Conservation (phyloP, 2,888 invertebrate genomes). For the Rotaria macrura region DNA sequence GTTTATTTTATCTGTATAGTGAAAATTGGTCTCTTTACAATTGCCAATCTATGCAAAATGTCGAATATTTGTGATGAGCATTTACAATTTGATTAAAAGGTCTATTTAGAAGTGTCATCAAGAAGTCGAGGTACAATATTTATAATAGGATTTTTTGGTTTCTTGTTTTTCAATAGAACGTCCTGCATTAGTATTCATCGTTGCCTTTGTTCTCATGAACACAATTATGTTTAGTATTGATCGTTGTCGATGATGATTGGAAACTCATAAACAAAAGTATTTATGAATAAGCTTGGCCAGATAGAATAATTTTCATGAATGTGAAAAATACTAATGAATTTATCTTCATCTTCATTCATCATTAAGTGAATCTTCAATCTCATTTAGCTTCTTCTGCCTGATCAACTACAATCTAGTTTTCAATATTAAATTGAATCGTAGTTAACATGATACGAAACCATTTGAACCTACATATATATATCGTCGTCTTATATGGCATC, state of each 20-base stretch:
- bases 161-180: neutral
- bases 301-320: neutral
- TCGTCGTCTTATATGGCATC: neutral
- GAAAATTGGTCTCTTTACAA: neutral
- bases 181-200: neutral
- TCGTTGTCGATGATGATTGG: neutral
- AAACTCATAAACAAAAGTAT: neutral
- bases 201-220: neutral
- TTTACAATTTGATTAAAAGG: neutral
- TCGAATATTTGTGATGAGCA: neutral
- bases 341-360: neutral
- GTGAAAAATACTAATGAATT: no score
- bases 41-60: neutral
- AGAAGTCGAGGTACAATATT: neutral
- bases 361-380: neutral
- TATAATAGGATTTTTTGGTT: neutral
- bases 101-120: constrained; percentile 1
- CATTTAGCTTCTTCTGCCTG: neutral
- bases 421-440: neutral
- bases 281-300: neutral
- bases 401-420: neutral
- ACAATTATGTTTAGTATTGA: neutral
- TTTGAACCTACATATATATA: neutral
- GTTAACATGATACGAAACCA: neutral
- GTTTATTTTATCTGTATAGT: neutral